Percentiles rank a stretch among this genome's conserved stretches.
Evolutionary conservation across 2,797 vertebrate species (phyloP).

Genomic region (Ctenochaetus hawaiiensis): DNA sequence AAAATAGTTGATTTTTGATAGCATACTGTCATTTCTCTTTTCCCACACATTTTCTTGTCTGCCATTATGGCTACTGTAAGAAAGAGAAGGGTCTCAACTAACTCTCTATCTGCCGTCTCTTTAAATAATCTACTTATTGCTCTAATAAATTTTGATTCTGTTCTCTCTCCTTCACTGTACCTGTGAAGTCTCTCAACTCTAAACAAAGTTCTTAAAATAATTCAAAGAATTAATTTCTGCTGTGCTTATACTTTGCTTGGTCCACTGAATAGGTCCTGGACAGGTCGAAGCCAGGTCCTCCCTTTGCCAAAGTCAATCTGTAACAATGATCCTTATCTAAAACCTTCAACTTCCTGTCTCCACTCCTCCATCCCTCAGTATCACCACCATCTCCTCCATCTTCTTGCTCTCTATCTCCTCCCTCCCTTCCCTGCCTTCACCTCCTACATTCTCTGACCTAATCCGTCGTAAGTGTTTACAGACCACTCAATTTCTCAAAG

Average conservation of each 20-base stretch:
- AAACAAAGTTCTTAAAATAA: not conserved
- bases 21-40: not conserved
- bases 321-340: constrained; percentile 26
- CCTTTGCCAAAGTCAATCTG: constrained; percentile 38
- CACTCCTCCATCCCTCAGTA: not conserved
- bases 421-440: constrained; percentile 23
- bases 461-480: constrained; percentile 83
- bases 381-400: constrained; percentile 49
- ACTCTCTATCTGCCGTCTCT: not conserved
- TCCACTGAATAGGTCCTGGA: not conserved
- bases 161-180: not conserved
- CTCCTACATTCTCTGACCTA: constrained; percentile 63
- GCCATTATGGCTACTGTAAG: not conserved
- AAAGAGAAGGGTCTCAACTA: not conserved
- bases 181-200: not conserved
- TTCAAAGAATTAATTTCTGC: not conserved
- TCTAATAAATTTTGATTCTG: not conserved
- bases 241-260: not conserved
- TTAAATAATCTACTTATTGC: not conserved
- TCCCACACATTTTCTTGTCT: not conserved
- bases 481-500: constrained; percentile 59
- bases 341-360: constrained; percentile 29
- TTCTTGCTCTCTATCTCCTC: constrained; percentile 1
- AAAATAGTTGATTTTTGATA: not conserved
- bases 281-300: constrained; percentile 34